phyloP scores from a whole-genome alignment of 2,797 vertebrate genomes.

The Diceros bicornis region DNA sequence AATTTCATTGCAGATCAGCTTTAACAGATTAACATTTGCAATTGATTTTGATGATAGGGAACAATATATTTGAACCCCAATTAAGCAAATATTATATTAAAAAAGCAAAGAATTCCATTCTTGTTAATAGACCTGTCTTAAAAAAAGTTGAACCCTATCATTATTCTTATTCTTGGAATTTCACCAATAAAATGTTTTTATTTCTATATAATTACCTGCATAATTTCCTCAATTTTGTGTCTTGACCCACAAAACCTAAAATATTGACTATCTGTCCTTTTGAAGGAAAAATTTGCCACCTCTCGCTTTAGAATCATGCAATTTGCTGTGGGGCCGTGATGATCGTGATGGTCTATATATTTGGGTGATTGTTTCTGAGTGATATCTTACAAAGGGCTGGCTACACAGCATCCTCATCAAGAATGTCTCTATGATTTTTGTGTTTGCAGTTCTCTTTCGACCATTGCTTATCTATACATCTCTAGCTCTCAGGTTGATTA shows the following conservation, averaged over 20 bases:
- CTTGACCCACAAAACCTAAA: not conserved
- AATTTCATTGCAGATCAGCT: not conserved
- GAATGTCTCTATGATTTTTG: not conserved
- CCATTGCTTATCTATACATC: not conserved
- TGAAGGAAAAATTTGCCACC: not conserved
- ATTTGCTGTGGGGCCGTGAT: not conserved
- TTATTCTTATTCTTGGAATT: slow-evolving; percentile 18
- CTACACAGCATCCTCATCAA: not conserved
- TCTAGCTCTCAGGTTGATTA: not conserved
- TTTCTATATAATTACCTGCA: not conserved
- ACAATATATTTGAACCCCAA: not conserved
- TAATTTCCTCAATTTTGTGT: not conserved
- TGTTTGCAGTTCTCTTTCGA: not conserved
- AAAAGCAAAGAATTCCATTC: not conserved
- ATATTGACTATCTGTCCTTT: not conserved
- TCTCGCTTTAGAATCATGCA: not conserved
- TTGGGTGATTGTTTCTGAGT: not conserved
- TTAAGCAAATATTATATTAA: slow-evolving; percentile 1
- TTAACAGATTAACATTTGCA: not conserved
- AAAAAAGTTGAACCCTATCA: not conserved
- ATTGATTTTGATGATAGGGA: slow-evolving; percentile 3
- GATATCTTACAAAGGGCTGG: not conserved
- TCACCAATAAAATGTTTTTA: not conserved
- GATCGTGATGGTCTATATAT: not conserved
- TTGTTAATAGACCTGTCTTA: not conserved